Percentiles rank a stretch among this genome's conserved stretches.
phyloP scores from a whole-genome alignment of 2,797 vertebrate genomes.

The Leptatherina wallacei region DNA sequence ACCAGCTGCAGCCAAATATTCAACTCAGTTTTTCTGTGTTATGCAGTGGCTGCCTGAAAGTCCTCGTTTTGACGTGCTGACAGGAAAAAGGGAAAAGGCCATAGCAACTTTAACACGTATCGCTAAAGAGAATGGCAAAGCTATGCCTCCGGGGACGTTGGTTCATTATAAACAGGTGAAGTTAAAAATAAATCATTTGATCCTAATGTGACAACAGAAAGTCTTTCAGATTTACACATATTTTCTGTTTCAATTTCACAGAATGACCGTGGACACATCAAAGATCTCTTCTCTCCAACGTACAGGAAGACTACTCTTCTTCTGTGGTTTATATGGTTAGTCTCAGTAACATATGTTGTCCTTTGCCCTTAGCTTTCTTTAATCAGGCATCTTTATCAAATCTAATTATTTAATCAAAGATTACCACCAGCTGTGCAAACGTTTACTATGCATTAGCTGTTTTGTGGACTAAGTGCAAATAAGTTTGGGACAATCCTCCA shows the following conservation, averaged over 20 bases:
- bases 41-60: slow-evolving; percentile 93
- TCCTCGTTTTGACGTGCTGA: slow-evolving; percentile 89
- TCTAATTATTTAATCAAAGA: slow-evolving; percentile 2
- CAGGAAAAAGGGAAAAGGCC: slow-evolving; percentile 87
- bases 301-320: slow-evolving; percentile 89
- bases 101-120: slow-evolving; percentile 85
- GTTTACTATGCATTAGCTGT: neutral
- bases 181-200: neutral
- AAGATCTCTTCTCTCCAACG: slow-evolving; percentile 87
- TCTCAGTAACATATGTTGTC: slow-evolving; percentile 4
- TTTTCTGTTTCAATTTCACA: slow-evolving; percentile 55
- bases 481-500: neutral
- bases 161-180: slow-evolving; percentile 83
- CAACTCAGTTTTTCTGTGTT: slow-evolving; percentile 4
- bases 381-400: slow-evolving; percentile 1
- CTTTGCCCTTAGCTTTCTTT: neutral
- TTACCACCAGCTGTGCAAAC: neutral
- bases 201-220: neutral
- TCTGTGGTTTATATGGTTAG: slow-evolving; percentile 95
- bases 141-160: slow-evolving; percentile 87
- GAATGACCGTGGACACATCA: slow-evolving; percentile 86
- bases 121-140: slow-evolving; percentile 87
- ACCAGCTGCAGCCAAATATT: neutral
- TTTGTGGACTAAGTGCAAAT: neutral
- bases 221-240: neutral